Evolutionary conservation across 2,888 invertebrate genomes (phyloP), one percentile per base, ranked within the genome.

Genomic region (Dugesia japonica): DNA sequence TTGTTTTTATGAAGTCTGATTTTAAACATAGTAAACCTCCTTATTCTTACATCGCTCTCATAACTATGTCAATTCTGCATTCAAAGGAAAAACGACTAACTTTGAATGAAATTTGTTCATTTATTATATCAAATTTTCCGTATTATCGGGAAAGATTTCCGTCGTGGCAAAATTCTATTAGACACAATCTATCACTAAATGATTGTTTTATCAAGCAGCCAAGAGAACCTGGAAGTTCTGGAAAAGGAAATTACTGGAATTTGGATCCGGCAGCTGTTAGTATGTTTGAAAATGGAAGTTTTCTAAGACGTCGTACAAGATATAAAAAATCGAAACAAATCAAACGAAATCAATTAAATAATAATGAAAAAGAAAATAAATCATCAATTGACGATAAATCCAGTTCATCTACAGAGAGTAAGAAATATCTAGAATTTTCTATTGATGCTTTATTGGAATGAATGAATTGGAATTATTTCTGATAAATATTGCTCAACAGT

Each of bases 111-210:
- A 56, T 56, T 23, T 56, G 56, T 56, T 56, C 56, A 1, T 56
- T 56, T 56, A 56, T 56, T 56, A 56, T 56, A n/a, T 20, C 56
- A n/a, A 56, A 56, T 23, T 56, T 56, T 23, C 56, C 56, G 4
- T 56, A 56, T n/a, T 56, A 56, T 23, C 56, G 56, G 1, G 56
- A 56, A 56, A 4, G 56, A 13, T 56, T 56, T 56, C 56, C 56
- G n/a, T 56, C 56, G n/a, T 56, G 56, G 56, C 56, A 56, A n/a
- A 56, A 56, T 56, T 56, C 56, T 7, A 56, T 56, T n/a, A 56
- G 56, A n/a, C 56, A 56, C 23, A 56, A 56, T 56, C 23, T 56
- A 13, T 56, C 56, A 23, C 17, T 56, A n/a, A 56, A 56, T 56
- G 56, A 56, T 23, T 56, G 56, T 56, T 56, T 56, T 56, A n/a